Percentiles rank a stretch among this genome's conserved stretches.
phyloP scores from a whole-genome alignment of 64 coral and sea anemone species.

The Stylophora pistillata region DNA sequence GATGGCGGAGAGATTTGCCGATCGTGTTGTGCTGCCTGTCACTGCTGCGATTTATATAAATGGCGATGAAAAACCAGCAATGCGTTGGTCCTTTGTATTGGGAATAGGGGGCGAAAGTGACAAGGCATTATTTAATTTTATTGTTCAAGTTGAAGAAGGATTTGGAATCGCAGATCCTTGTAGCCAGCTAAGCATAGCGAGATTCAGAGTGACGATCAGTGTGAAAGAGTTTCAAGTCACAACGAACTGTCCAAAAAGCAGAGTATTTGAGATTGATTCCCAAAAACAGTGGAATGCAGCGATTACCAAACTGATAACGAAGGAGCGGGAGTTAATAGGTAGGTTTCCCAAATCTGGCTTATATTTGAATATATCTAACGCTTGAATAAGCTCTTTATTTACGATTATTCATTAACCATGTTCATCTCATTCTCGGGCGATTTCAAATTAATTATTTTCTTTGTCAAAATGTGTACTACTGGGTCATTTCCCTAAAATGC shows the following conservation, averaged over 20 bases:
- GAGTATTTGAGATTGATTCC: slow-evolving; percentile 58
- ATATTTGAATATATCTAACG: slow-evolving; percentile 40
- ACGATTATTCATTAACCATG: slow-evolving; percentile 8
- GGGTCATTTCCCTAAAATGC: slow-evolving; percentile 35
- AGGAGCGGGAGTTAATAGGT: slow-evolving; percentile 65
- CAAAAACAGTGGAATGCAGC: slow-evolving; percentile 52
- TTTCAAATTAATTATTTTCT: slow-evolving; percentile 47
- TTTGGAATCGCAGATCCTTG: slow-evolving; percentile 45
- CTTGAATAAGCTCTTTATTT: slow-evolving; percentile 41
- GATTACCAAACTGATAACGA: slow-evolving; percentile 26
- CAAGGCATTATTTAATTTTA: slow-evolving; percentile 37
- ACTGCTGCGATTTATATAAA: slow-evolving; percentile 56
- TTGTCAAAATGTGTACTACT: slow-evolving; percentile 33
- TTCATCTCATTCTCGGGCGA: slow-evolving; percentile 45
- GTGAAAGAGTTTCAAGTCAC: slow-evolving; percentile 47
- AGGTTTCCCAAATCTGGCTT: slow-evolving; percentile 60
- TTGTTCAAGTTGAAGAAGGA: slow-evolving; percentile 32
- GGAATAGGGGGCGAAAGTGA: slow-evolving; percentile 47
- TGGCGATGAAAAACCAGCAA: slow-evolving; percentile 52
- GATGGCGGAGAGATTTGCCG: no score
- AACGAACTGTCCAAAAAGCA: slow-evolving; percentile 62
- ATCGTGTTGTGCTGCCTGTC: slow-evolving; percentile 40
- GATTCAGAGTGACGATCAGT: slow-evolving; percentile 41
- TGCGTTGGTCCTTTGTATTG: slow-evolving; percentile 64
- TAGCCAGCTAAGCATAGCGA: slow-evolving; percentile 31